Evolutionary conservation across 2,113 vertebrate genomes (phyloP).

Genomic region (Archilochus colubris): DNA sequence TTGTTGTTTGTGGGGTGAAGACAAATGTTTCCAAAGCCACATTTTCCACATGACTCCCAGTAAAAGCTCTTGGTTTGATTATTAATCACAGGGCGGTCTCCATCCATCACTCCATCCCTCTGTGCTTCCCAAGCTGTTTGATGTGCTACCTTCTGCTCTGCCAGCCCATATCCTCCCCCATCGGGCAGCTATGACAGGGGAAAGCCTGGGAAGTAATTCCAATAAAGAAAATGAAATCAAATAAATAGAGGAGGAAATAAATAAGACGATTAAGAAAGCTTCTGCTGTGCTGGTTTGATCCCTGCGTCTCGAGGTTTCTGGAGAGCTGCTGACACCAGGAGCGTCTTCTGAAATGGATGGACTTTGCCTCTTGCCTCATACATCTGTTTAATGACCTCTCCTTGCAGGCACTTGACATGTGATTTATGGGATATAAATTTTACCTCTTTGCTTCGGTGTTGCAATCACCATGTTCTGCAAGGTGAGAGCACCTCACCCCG

Average conservation of each 20-base stretch:
- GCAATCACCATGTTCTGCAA: not conserved
- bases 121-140: not conserved
- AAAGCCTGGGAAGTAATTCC: not conserved
- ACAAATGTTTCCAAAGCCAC: slow-evolving; percentile 35
- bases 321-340: slow-evolving; percentile 56
- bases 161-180: not conserved
- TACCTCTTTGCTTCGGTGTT: slow-evolving; percentile 3
- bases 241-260: slow-evolving; percentile 16
- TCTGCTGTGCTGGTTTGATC: not conserved
- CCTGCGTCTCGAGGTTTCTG: slow-evolving; percentile 21
- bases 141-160: not conserved
- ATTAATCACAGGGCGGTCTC: slow-evolving; percentile 23
- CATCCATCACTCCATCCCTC: slow-evolving; percentile 58
- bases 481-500: slow-evolving; percentile 22
- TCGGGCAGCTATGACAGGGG: not conserved
- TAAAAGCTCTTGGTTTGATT: slow-evolving; percentile 57
- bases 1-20: slow-evolving; percentile 51
- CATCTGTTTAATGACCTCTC: slow-evolving; percentile 71
- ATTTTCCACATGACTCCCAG: slow-evolving; percentile 55
- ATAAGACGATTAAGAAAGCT: not conserved
- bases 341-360: slow-evolving; percentile 56
- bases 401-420: slow-evolving; percentile 47
- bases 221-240: not conserved
- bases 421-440: slow-evolving; percentile 58
- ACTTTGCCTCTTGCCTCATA: slow-evolving; percentile 66